Evolutionary conservation across 2,888 invertebrate species (phyloP), one percentile per base, ranked within the genome.

Genomic region (Dione juno): DNA sequence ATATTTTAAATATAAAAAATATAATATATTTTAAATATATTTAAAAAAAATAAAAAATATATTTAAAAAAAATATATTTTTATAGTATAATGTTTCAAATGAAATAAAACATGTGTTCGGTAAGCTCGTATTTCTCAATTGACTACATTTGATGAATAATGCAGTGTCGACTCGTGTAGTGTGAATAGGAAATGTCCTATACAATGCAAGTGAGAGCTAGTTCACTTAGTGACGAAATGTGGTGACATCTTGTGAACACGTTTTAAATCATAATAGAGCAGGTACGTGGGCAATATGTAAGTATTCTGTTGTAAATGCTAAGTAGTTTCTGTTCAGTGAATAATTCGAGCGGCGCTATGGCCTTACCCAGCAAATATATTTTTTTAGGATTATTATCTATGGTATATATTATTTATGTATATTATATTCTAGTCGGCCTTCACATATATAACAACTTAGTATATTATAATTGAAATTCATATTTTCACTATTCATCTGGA

Each of bases 161-260:
- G 68, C 68, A 73, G 74, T 41, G 50, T 66, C 68, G 57, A 61
- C 61, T 48, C 50, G 53, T 63, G 66, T 61, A 50, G 63, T 71
- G 71, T 71, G 68, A 73, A 73, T 63, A 73, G 66, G 54, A 68
- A 72, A 54, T 59, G 48, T 54, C 40, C 57, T 21, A 50, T 41
- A 68, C 67, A 69, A 67, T 63, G 40, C 48, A 54, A 63, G 65
- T 57, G 67, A 70, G 54, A 70, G 70, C 66, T 68, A 63, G 59
- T 67, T 57, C 45, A 71, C 52, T 67, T 14, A 63, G 40, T 72
- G 43, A 74, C 75, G 77, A 74, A 80, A 80, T 80, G 76, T 79
- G 19, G 64, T 80, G 81, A 68, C 66, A 64, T 67, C 53, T 68
- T 61, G 37, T 67, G 40, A 63, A 66, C 54, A 63, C 67, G 61